Evolutionary conservation across 1,140 invertebrate species (phyloP).

Genomic region (Drosophila pachea): DNA sequence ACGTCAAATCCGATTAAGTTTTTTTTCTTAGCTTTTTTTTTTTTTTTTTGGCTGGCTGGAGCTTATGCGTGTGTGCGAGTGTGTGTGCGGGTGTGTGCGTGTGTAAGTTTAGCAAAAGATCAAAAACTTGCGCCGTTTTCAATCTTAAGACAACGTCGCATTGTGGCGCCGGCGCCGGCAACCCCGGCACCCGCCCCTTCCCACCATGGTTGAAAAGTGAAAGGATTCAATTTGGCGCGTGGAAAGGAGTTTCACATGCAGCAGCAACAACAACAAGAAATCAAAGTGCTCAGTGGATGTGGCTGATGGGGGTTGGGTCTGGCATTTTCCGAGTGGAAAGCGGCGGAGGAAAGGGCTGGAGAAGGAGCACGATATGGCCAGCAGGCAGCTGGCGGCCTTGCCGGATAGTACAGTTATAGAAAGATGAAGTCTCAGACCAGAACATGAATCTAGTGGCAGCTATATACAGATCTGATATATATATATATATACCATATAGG

Average conservation of each 20-base stretch:
- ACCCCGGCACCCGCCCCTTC: neutral
- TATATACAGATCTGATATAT: too few relatives aligned
- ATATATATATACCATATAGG: too few relatives aligned
- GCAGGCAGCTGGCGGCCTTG: conserved; percentile 5
- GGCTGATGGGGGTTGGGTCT: conserved; percentile 4
- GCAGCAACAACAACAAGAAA: conserved; percentile 52
- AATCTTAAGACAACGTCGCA: conserved; percentile 49
- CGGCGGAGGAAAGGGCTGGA: neutral
- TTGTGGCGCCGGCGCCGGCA: neutral
- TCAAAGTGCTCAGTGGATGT: conserved; percentile 55
- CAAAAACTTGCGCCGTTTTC: conserved; percentile 61
- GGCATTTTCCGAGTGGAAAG: neutral
- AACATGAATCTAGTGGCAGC: too few relatives aligned
- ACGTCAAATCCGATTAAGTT: conserved; percentile 76
- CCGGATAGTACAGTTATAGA: conserved; percentile 1
- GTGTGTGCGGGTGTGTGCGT: too few relatives aligned
- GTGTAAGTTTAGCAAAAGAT: conserved; percentile 49
- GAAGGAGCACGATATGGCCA: neutral
- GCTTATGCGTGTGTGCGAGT: neutral
- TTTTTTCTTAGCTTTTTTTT: conserved; percentile 41
- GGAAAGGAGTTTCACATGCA: neutral
- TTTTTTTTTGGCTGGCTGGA: too few relatives aligned
- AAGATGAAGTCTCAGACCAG: too few relatives aligned
- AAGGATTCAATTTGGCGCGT: conserved; percentile 65
- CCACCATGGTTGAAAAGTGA: conserved; percentile 39